Base-by-base conservation (phyloP, 1,140 invertebrate genomes). In the Drosophila azteca region DNA sequence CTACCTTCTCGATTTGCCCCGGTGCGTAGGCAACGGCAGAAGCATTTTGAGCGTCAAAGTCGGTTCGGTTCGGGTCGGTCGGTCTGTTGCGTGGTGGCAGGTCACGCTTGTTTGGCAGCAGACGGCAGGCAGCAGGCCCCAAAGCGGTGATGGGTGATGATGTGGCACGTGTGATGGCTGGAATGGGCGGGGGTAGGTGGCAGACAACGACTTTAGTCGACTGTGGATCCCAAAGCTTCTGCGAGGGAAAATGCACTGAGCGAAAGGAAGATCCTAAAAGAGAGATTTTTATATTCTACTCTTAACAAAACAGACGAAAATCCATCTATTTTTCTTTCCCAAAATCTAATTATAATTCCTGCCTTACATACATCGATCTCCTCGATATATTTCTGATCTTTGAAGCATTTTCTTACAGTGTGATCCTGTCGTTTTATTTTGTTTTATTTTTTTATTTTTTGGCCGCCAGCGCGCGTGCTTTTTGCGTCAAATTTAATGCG, bases 401-500 rank as follows among this genome's bases (percentile, higher is more conserved):
- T 53, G 9, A 9, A 2, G 11, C 11, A 5, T 39, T 39, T 39
- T 39, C 35, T 13, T 39, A 13, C 35, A 39, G 35, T 39, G 35
- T 39, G 35, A 39, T 39, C 35, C 35, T 39, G 35, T 39, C 35
- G 11, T 39, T 39, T 39, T 8, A 2, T 52, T 15, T 55, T 17
- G 17, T 43, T 43, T 24, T 41, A 46, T 24, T 35, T 59, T 62
- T 65, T 65, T 44, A 65, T 50, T 63, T 53, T 45, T 44, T 73
- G 63, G 72, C 48, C 55, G 71, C 66, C 58, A 70, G 76, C 79
- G 61, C 63, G 67, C 79, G 73, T 65, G 70, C 61, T 75, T 74
- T 73, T 55, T 77, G 68, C 78, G 58, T 76, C 78, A 72, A 75
- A 80, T 70, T 80, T 80, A 79, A 79, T 80, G 80, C 69, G 82